Percentiles rank a stretch among this genome's conserved stretches.
Conservation (phyloP, 2,797 vertebrate species). For the Gobionotothen gibberifrons region DNA sequence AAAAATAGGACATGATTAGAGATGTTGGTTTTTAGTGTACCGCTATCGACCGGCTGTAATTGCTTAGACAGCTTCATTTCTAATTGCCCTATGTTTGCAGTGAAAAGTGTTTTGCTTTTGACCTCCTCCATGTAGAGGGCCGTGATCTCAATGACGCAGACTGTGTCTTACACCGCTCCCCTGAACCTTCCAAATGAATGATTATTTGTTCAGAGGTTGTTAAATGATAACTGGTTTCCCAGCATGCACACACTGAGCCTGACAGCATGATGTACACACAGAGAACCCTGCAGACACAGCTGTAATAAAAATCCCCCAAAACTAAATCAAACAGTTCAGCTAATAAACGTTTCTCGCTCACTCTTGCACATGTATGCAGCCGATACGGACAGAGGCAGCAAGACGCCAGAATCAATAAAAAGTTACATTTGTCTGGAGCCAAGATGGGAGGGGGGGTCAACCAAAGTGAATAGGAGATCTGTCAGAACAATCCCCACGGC, state of each 20-base stretch:
- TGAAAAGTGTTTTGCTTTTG: conserved; percentile 79
- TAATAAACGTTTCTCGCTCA: conserved; percentile 25
- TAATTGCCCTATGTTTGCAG: conserved; percentile 62
- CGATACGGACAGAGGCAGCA: conserved; percentile 69
- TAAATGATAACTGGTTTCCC: conserved; percentile 54
- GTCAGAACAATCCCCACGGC: conserved; percentile 51
- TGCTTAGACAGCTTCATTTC: conserved; percentile 64
- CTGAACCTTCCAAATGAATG: conserved; percentile 76
- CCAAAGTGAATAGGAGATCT: conserved; percentile 49
- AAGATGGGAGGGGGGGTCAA: conserved; percentile 43
- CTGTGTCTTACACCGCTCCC: conserved; percentile 80
- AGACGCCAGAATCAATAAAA: conserved; percentile 84
- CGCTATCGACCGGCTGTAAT: conserved; percentile 67
- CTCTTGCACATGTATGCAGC: conserved; percentile 1
- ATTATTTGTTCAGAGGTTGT: conserved; percentile 73
- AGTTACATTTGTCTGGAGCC: conserved; percentile 73
- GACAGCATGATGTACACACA: conserved; percentile 19
- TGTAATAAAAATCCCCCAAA: conserved; percentile 36
- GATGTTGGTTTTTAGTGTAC: conserved; percentile 36
- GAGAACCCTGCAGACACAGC: conserved; percentile 13
- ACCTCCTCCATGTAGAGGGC: conserved; percentile 74
- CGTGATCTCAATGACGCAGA: conserved; percentile 78
- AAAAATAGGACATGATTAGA: conserved; percentile 2
- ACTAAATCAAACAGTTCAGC: conserved; percentile 43
- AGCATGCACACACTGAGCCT: conserved; percentile 35